Evolutionary conservation across 2,797 vertebrate genomes (phyloP).

Genomic region (Fratercula arctica): DNA sequence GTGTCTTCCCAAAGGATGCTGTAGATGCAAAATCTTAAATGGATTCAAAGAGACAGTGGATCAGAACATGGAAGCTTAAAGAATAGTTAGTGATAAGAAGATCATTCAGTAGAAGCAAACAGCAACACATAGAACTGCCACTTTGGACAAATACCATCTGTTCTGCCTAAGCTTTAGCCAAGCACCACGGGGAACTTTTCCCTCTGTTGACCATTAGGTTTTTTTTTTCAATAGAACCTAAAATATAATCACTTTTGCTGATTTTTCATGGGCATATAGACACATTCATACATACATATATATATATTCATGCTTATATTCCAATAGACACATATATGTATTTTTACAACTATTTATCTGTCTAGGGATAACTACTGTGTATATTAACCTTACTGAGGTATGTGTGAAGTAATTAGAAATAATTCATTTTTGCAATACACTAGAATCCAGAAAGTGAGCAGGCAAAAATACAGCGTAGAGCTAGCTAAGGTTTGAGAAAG

Average conservation of each 20-base stretch:
- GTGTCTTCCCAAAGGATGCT: background rate
- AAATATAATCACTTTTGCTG: background rate
- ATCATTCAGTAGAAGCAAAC: constrained; percentile 8
- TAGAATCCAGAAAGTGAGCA: background rate
- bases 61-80: background rate
- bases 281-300: background rate
- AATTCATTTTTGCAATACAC: background rate
- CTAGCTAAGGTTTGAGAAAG: background rate
- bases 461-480: background rate
- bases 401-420: background rate
- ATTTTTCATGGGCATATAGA: background rate
- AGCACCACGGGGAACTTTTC: background rate
- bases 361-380: background rate
- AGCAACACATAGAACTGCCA: background rate
- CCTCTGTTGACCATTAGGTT: background rate
- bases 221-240: background rate
- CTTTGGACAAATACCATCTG: constrained; percentile 11
- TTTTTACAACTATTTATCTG: background rate
- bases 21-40: background rate
- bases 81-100: background rate
- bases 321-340: accelerated
- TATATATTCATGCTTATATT: background rate
- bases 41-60: background rate
- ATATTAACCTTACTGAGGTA: background rate
- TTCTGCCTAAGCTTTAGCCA: background rate